Evolutionary conservation across 2,797 vertebrate species (phyloP).

Genomic region (Sebastes glaucus): DNA sequence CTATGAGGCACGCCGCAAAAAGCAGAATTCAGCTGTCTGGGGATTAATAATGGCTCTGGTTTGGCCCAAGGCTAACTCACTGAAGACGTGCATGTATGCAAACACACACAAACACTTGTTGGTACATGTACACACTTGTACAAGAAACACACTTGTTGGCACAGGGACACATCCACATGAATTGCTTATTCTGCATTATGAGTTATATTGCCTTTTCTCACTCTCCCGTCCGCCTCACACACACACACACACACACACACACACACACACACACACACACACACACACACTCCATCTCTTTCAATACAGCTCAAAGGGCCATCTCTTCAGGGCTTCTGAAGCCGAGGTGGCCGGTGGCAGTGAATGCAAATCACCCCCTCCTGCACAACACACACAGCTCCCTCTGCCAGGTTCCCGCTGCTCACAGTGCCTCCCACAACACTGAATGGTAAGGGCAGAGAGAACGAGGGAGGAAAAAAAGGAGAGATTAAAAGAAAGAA

Average conservation of each 20-base stretch:
- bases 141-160: background rate
- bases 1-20: slow-evolving; percentile 12
- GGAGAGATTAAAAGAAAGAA: slow-evolving; percentile 29
- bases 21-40: slow-evolving; percentile 34
- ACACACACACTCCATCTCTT: slow-evolving; percentile 49
- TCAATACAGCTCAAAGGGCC: slow-evolving; percentile 76
- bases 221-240: slow-evolving; percentile 22
- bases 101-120: slow-evolving; percentile 8
- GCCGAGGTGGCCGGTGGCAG: slow-evolving; percentile 73
- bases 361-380: slow-evolving; percentile 80
- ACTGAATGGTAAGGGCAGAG: slow-evolving; percentile 41
- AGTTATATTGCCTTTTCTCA: slow-evolving; percentile 20
- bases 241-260: background rate
- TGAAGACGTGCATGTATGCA: slow-evolving; percentile 26
- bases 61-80: slow-evolving; percentile 14
- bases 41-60: slow-evolving; percentile 40
- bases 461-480: slow-evolving; percentile 9
- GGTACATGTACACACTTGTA: background rate
- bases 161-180: background rate
- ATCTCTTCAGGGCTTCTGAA: slow-evolving; percentile 81
- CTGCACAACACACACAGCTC: slow-evolving; percentile 10
- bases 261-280: slow-evolving; percentile 16
- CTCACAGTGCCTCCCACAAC: slow-evolving; percentile 52
- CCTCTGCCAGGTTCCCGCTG: slow-evolving; percentile 50
- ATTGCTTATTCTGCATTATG: slow-evolving; percentile 10